Evolutionary conservation across 2,113 vertebrate species (phyloP).

Genomic region (Pontoporia blainvillei): DNA sequence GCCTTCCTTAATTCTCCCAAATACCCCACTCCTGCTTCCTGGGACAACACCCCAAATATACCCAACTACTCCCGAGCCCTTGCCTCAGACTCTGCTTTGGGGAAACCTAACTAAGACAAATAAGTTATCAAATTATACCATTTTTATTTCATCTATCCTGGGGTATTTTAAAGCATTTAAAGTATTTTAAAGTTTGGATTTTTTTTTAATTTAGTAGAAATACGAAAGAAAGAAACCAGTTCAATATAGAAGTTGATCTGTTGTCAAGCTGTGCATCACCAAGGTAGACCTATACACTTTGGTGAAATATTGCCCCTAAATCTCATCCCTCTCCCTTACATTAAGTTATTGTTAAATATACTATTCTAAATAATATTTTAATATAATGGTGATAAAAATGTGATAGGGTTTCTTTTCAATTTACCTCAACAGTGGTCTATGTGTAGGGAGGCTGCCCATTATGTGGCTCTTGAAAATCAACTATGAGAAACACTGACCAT

Average conservation of each 20-base stretch:
- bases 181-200: background rate
- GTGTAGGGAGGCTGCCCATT: background rate
- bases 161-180: constrained; percentile 3
- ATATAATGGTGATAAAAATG: background rate
- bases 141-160: background rate
- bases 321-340: background rate
- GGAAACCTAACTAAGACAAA: background rate
- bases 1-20: background rate
- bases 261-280: background rate
- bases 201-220: background rate
- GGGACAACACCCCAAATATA: background rate
- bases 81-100: background rate
- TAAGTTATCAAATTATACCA: background rate
- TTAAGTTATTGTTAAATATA: background rate
- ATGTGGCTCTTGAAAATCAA: background rate
- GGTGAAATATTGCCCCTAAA: background rate
- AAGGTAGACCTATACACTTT: background rate
- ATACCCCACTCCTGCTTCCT: background rate
- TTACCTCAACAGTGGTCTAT: background rate
- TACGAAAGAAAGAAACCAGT: constrained; percentile 12
- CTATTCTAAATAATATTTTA: constrained; percentile 23
- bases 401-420: background rate
- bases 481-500: background rate
- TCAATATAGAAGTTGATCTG: background rate
- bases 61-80: background rate